A percentile compares a stretch with the other conserved stretches of the same genome.
These are phyloP conservation scores for Euphydryas editha DNA, from an alignment of 2,888 invertebrate genomes.

Conservation along the genomic window DNA sequence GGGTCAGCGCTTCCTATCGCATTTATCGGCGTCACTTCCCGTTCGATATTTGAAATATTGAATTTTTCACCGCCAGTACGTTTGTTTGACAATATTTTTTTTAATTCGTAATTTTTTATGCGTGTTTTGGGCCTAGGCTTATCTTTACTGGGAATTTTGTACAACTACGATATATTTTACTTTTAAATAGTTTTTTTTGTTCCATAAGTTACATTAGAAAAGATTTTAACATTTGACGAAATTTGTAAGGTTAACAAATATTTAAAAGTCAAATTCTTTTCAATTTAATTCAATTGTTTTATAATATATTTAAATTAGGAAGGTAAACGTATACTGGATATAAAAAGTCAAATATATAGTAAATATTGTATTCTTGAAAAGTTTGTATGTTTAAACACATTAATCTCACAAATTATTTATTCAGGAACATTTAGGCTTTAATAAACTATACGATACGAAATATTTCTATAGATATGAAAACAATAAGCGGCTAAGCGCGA, in stretches of 20 bases:
- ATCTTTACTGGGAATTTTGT: constrained; percentile 19
- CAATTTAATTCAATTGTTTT: not conserved
- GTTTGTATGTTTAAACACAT: too few species aligned
- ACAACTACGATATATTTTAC: not conserved
- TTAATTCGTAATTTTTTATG: constrained; percentile 14
- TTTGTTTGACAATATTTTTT: constrained; percentile 16
- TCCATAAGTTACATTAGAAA: not conserved
- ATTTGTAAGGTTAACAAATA: not conserved
- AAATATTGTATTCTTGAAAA: too few species aligned
- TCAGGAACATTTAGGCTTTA: too few species aligned
- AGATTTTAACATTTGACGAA: not conserved
- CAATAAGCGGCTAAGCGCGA: too few species aligned
- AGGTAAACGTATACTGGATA: not conserved
- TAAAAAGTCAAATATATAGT: too few species aligned
- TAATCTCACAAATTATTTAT: not conserved
- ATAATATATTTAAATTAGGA: constrained; percentile 1
- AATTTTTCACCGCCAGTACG: constrained; percentile 44
- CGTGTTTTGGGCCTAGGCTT: constrained; percentile 8
- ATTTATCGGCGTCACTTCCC: constrained; percentile 62
- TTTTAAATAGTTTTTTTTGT: not conserved
- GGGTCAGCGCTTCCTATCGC: constrained; percentile 74
- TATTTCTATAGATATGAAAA: too few species aligned
- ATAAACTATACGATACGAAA: too few species aligned
- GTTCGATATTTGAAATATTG: constrained; percentile 58
- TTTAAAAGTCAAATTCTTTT: constrained; percentile 1